Conservation (phyloP, 2,888 invertebrate genomes). For the Dryobotodes eremita region DNA sequence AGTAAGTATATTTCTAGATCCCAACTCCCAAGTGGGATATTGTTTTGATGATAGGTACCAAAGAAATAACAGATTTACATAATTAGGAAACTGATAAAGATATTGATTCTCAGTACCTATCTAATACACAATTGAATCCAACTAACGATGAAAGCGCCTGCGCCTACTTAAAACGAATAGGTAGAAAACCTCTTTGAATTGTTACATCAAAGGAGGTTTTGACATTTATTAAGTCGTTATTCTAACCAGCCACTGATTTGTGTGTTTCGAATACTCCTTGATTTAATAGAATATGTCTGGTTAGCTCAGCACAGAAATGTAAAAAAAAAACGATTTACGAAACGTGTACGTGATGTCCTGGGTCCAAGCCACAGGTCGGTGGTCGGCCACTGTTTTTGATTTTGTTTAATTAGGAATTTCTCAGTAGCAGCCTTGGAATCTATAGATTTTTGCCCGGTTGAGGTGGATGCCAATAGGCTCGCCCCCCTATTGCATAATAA, state of each 20-base stretch:
- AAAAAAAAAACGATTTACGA: not conserved
- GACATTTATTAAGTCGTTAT: conserved; percentile 49
- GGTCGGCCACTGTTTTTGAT: not conserved
- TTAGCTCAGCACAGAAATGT: not conserved
- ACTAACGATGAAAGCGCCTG: not conserved
- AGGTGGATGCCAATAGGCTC: too few species aligned
- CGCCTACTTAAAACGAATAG: conserved; percentile 2
- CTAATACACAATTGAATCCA: not conserved
- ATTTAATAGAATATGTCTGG: not conserved
- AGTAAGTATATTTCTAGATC: not conserved
- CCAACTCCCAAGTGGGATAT: not conserved
- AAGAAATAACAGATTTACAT: not conserved
- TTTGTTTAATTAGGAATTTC: not conserved
- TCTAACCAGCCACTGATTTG: conserved; percentile 47
- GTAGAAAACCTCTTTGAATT: conserved; percentile 37
- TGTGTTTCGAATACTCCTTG: conserved; percentile 42
- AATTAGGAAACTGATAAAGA: not conserved
- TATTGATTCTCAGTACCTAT: not conserved
- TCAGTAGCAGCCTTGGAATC: not conserved
- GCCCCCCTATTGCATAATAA: too few species aligned
- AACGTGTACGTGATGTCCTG: not conserved
- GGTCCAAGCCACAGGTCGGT: not conserved
- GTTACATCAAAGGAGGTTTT: conserved; percentile 45
- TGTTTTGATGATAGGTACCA: not conserved
- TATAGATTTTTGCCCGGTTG: not conserved